Base-by-base conservation (phyloP, 2,113 vertebrate species). In the Capreolus pygargus region DNA sequence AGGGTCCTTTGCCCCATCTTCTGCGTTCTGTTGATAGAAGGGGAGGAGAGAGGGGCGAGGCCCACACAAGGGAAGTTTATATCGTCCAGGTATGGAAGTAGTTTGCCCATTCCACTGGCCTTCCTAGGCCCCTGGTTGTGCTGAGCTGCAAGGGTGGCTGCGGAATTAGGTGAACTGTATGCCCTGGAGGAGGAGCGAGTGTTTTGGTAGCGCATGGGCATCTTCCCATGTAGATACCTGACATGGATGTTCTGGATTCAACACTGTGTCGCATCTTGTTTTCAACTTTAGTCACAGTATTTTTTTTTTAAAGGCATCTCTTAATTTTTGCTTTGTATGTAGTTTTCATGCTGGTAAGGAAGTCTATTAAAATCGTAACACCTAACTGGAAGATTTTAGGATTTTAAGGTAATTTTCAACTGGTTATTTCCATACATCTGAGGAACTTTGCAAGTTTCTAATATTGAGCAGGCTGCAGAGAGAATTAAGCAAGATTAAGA, bases 11-110 rank as follows among this genome's bases (percentile, higher is more conserved):
- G 55, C 21, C 14, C 23, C 6, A 5, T 8, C 36, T 14, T 7
- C 36, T 11, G 47, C 0, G 2, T 19, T 19, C 28, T 9, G 30
- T 30, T 14, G n/a, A 14, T n/a, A 6, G 0, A 3, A 3, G 7
- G 54, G n/a, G 28, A 78, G 12, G 15, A 52, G 61, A 13, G 7
- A n/a, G 76, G 7, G 10, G 4, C 7, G 23, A 54, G 60, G 54
- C 12, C 30, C 28, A 1, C 14, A 21, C 36, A 2, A 3, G 7
- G 25, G 89, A 88, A 25, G 39, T 83, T 21, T 14, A 11, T 4
- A 2, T 6, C 1, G 23, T 14, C 60, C 33, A 27, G 47, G 36
- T 16, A 27, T 17, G 27, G 45, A n/a, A 39, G 55, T 5, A 36
- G 9, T 4, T 5, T 8, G 2, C 19, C 21, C 15, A 60, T 47